Evolutionary conservation across 2,113 vertebrate genomes (phyloP).

Genomic region (Macquaria australasica): DNA sequence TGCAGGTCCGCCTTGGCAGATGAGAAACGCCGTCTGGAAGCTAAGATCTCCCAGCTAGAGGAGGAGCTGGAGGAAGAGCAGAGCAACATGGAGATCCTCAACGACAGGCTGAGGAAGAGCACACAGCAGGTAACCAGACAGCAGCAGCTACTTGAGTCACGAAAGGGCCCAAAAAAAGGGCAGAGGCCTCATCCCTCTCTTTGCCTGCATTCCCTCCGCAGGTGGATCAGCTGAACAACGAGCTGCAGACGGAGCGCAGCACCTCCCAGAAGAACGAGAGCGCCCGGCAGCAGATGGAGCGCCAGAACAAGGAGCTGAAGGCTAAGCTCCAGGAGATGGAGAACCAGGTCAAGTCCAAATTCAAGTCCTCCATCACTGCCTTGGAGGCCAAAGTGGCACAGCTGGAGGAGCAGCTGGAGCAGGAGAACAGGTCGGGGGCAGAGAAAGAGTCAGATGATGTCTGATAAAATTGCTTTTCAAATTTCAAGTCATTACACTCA

Average conservation of each 20-base stretch:
- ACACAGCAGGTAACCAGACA: conserved; percentile 88
- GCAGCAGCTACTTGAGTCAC: not conserved
- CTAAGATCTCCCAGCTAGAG: conserved; percentile 92
- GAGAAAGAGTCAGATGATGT: not conserved
- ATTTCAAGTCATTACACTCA: not conserved
- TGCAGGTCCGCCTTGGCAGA: conserved; percentile 90
- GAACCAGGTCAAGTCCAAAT: conserved; percentile 92
- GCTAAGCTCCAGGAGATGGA: conserved; percentile 95
- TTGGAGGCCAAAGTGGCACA: conserved; percentile 93
- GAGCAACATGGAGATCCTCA: conserved; percentile 91
- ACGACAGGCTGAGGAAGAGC: conserved; percentile 93
- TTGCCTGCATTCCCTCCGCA: conserved; percentile 52
- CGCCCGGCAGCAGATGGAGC: conserved; percentile 92
- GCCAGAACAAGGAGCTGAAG: conserved; percentile 96
- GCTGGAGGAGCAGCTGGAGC: conserved; percentile 94
- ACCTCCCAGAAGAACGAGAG: conserved; percentile 93
- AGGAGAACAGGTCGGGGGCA: conserved; percentile 91
- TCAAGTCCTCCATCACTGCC: conserved; percentile 90
- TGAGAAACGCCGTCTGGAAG: conserved; percentile 93
- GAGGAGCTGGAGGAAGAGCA: conserved; percentile 97
- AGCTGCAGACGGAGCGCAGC: conserved; percentile 90
- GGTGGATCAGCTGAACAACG: conserved; percentile 92
- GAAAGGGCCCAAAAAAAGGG: no score
- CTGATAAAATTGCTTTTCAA: not conserved
- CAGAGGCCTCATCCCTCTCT: not conserved